Evolutionary conservation across 1,140 invertebrate species (phyloP).

Genomic region (Ganaspis sp.): DNA sequence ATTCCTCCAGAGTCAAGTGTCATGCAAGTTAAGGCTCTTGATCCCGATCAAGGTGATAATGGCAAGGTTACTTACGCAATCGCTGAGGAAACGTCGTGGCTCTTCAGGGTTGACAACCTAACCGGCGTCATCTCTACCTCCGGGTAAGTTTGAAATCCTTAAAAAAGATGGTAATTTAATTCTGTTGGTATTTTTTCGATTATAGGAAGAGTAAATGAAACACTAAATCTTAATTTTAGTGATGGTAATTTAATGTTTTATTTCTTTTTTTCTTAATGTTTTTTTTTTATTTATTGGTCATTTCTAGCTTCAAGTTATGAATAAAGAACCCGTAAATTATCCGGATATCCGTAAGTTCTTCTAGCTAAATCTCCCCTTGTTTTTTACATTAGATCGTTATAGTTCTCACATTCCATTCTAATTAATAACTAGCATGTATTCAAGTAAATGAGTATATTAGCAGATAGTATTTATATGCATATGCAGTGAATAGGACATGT

Average conservation of each 20-base stretch:
- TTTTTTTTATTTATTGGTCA: too few relatives aligned
- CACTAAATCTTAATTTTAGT: too few relatives aligned
- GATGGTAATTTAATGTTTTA: too few relatives aligned
- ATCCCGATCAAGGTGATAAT: conserved; percentile 93
- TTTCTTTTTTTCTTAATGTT: too few relatives aligned
- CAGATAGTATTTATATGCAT: too few relatives aligned
- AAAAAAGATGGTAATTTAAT: too few relatives aligned
- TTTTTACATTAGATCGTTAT: background rate
- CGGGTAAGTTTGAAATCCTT: conserved; percentile 89
- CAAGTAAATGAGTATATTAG: background rate
- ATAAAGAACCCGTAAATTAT: conserved; percentile 13
- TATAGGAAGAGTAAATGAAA: too few relatives aligned
- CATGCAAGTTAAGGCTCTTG: conserved; percentile 89
- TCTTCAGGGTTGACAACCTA: conserved; percentile 94
- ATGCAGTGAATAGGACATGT: too few relatives aligned
- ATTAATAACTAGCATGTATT: background rate
- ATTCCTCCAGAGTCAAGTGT: conserved; percentile 86
- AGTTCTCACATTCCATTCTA: background rate
- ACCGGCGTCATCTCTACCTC: conserved; percentile 94
- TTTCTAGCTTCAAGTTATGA: too few relatives aligned
- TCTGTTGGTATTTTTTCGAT: too few relatives aligned
- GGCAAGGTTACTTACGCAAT: conserved; percentile 93
- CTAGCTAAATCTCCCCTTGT: background rate
- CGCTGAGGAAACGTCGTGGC: conserved; percentile 90
- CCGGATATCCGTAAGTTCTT: background rate